Evolutionary conservation across 2,113 vertebrate genomes (phyloP).

Genomic region (Cinclus cinclus): DNA sequence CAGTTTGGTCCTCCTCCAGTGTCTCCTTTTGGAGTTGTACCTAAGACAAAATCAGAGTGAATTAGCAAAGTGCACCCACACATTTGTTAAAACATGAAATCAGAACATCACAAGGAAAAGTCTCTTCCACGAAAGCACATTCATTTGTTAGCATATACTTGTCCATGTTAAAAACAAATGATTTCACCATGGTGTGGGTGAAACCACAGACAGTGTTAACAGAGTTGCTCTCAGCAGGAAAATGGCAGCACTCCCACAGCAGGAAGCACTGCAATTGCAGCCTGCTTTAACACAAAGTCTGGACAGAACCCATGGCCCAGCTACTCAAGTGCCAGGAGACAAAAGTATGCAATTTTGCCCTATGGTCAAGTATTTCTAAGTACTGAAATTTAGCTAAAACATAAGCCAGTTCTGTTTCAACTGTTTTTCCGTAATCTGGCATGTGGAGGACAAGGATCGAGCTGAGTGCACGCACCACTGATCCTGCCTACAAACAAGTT

Average conservation of each 20-base stretch:
- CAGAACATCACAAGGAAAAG: neutral
- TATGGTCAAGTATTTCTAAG: neutral
- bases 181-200: conserved; percentile 51
- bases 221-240: conserved; percentile 90
- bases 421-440: neutral
- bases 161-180: conserved; percentile 68
- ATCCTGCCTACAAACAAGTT: neutral
- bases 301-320: fast-evolving
- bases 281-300: conserved; percentile 80
- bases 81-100: neutral
- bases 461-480: fast-evolving
- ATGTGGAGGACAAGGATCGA: neutral
- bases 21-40: conserved; percentile 99
- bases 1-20: conserved; percentile 98
- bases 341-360: neutral
- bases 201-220: conserved; percentile 51
- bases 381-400: neutral
- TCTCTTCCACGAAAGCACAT: neutral
- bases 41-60: conserved; percentile 66
- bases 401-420: neutral
- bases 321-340: too few species aligned
- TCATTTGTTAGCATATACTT: neutral
- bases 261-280: conserved; percentile 92
- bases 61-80: neutral
- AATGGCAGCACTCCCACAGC: conserved; percentile 88